Conservation (phyloP, 92 coral and sea anemone genomes). For the Parazoanthus swiftii region DNA sequence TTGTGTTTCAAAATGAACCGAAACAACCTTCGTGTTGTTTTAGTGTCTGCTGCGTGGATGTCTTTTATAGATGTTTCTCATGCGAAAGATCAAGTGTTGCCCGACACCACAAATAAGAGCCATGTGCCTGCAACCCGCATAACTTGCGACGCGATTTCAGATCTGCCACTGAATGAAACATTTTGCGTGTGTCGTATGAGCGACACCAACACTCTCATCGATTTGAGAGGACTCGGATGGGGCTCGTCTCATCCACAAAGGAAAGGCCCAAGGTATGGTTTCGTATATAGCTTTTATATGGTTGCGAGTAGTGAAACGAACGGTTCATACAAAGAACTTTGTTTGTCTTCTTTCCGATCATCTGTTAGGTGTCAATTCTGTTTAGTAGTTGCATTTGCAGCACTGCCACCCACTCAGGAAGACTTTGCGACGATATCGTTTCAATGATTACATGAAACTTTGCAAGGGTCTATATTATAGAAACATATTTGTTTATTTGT, state of each 20-base stretch:
- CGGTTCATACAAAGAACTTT: too few species aligned
- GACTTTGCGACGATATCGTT: too few species aligned
- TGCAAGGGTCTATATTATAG: too few species aligned
- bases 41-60: background rate
- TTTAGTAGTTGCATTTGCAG: too few species aligned
- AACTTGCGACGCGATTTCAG: background rate
- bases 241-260: background rate
- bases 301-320: too few species aligned
- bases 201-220: background rate
- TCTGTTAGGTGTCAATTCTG: too few species aligned
- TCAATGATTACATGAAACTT: too few species aligned
- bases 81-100: too few species aligned
- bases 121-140: background rate
- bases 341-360: too few species aligned
- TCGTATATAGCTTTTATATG: too few species aligned
- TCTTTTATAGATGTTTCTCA: background rate
- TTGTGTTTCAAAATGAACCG: background rate
- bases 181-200: slow-evolving; percentile 29
- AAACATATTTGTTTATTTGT: too few species aligned
- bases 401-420: too few species aligned
- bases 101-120: background rate
- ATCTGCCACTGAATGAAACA: background rate
- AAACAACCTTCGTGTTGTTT: background rate
- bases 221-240: slow-evolving; percentile 7
- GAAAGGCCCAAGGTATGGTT: slow-evolving; percentile 15